Percentiles rank a stretch among this genome's conserved stretches.
These are phyloP conservation scores for Hyperoplus immaculatus DNA, from an alignment of 2,797 vertebrate genomes.

Conservation along the genomic window DNA sequence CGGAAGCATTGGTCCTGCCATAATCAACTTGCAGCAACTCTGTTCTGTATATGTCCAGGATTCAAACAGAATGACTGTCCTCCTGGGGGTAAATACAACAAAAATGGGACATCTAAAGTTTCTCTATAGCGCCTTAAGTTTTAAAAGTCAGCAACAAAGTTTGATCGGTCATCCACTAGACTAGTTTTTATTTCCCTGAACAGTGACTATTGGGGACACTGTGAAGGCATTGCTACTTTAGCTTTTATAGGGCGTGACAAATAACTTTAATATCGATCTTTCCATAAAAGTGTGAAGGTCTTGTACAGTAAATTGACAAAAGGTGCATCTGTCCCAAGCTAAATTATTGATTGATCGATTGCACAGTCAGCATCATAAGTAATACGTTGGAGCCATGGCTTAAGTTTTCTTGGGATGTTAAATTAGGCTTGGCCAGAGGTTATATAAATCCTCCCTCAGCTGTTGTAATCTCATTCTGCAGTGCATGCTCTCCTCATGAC, in stretches of 20 bases:
- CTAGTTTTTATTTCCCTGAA: conserved; percentile 9
- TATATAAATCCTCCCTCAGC: conserved; percentile 40
- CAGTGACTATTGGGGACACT: background rate
- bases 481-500: conserved; percentile 53
- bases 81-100: background rate
- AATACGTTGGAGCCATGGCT: conserved; percentile 7
- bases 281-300: conserved; percentile 24
- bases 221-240: conserved; percentile 9
- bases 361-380: background rate
- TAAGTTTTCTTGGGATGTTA: background rate
- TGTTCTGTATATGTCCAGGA: background rate
- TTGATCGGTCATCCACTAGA: conserved; percentile 25
- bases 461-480: conserved; percentile 65
- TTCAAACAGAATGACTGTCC: conserved; percentile 8
- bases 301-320: conserved; percentile 11
- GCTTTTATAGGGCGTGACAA: conserved; percentile 17
- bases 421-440: too few relatives aligned
- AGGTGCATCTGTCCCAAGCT: conserved; percentile 5
- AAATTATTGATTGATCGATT: conserved; percentile 25
- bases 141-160: conserved; percentile 34
- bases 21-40: background rate
- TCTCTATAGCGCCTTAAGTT: background rate
- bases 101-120: background rate
- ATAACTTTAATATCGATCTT: conserved; percentile 32
- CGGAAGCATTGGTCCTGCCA: conserved; percentile 26